phyloP scores from a whole-genome alignment of 1,140 invertebrate genomes.

The Caenorhabditis latens region DNA sequence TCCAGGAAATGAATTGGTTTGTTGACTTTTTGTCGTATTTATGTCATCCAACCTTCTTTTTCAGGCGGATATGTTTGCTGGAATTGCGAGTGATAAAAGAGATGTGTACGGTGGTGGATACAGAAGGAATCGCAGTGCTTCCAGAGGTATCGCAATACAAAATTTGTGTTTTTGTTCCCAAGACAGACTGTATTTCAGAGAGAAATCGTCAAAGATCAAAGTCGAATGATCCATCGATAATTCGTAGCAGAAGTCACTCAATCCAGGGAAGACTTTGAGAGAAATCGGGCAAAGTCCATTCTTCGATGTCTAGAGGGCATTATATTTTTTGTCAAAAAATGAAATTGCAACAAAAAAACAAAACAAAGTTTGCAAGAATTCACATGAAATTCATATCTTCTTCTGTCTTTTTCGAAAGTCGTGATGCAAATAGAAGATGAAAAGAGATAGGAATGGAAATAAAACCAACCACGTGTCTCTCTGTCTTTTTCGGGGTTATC shows the following conservation, averaged over 20 bases:
- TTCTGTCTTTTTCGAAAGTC: not conserved
- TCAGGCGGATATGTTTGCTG: conserved; percentile 49
- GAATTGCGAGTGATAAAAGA: not conserved
- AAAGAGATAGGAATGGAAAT: not conserved
- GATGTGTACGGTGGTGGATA: not conserved
- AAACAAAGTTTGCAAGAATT: not conserved
- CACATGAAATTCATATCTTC: conserved; percentile 14
- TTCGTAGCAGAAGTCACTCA: conserved; percentile 12
- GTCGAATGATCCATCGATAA: conserved; percentile 13
- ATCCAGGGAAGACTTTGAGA: conserved; percentile 15
- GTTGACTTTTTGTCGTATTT: not conserved
- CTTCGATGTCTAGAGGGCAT: not conserved
- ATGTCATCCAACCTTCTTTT: not conserved
- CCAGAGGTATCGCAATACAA: not conserved
- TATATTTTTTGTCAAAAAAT: not conserved
- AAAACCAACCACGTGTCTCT: conserved; percentile 11
- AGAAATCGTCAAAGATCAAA: conserved; percentile 2
- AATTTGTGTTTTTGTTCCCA: not conserved
- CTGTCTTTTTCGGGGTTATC: not conserved
- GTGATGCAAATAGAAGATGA: conserved; percentile 24
- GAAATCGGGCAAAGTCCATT: not conserved
- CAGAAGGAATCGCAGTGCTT: conserved; percentile 12
- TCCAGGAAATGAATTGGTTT: conserved; percentile 53
- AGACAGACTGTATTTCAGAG: not conserved
- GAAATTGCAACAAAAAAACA: not conserved